These are phyloP conservation scores for Caenorhabditis sulstoni DNA, from an alignment of 2,888 invertebrate species.

Conservation along the genomic window DNA sequence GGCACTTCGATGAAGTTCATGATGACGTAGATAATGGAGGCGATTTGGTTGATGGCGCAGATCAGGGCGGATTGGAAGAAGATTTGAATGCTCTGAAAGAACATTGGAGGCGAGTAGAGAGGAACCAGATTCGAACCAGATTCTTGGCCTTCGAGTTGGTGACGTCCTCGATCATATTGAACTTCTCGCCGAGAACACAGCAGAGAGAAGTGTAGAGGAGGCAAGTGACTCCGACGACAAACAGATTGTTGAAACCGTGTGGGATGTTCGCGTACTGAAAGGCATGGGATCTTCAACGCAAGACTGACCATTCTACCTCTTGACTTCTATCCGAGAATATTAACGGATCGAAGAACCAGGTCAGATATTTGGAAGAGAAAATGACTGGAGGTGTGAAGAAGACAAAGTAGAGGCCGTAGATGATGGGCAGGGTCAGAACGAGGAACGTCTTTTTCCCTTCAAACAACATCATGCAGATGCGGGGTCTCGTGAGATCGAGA, in stretches of 20 bases:
- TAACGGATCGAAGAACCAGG: slow-evolving; percentile 62
- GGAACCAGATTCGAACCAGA: not conserved
- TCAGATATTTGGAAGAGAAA: slow-evolving; percentile 50
- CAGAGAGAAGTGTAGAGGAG: slow-evolving; percentile 8
- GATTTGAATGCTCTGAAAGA: slow-evolving; percentile 38
- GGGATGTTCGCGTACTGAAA: slow-evolving; percentile 39
- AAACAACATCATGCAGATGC: slow-evolving; percentile 20
- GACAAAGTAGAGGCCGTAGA: slow-evolving; percentile 55
- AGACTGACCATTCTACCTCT: not conserved
- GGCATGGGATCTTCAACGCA: not conserved
- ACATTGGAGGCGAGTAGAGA: not conserved
- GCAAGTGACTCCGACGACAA: slow-evolving; percentile 11
- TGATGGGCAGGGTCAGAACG: slow-evolving; percentile 41
- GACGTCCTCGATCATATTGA: slow-evolving; percentile 12
- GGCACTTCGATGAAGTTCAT: slow-evolving; percentile 52
- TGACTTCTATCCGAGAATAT: slow-evolving; percentile 31
- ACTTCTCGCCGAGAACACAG: slow-evolving; percentile 25
- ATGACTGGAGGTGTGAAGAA: slow-evolving; percentile 56
- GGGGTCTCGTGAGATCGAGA: slow-evolving; percentile 47
- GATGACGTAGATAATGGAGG: slow-evolving; percentile 50
- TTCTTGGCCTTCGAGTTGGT: slow-evolving; percentile 23
- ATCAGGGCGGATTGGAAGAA: slow-evolving; percentile 56
- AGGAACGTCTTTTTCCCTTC: slow-evolving; percentile 31
- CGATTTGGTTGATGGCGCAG: slow-evolving; percentile 43
- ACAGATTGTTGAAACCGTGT: slow-evolving; percentile 19